Evolutionary conservation across 2,888 invertebrate genomes (phyloP).

Genomic region (Pseudococcus jackbeardsleyi): DNA sequence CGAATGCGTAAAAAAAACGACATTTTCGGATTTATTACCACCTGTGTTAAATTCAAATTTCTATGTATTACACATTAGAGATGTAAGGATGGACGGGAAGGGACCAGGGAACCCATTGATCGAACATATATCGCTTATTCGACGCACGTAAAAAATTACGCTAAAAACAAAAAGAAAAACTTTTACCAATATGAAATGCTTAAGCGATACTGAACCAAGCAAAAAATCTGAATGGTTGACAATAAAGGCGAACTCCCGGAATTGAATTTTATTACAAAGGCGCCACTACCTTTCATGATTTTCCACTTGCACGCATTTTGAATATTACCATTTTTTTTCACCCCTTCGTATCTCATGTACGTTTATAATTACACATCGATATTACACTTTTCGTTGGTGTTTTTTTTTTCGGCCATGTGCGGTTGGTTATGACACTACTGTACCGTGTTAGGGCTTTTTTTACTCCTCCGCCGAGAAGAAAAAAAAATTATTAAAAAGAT

Average conservation of each 20-base stretch:
- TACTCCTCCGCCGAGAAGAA: neutral
- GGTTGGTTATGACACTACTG: neutral
- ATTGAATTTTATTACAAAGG: conserved; percentile 62
- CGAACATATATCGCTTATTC: conserved; percentile 22
- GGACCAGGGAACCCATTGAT: neutral
- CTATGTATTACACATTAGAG: conserved; percentile 18
- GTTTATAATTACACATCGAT: conserved; percentile 59
- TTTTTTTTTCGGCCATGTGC: conserved; percentile 33
- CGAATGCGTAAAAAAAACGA: neutral
- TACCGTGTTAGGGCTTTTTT: neutral
- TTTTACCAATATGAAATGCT: conserved; percentile 55
- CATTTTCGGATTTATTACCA: conserved; percentile 45
- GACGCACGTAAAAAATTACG: conserved; percentile 51
- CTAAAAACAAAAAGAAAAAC: conserved; percentile 58
- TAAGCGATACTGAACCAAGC: conserved; percentile 58
- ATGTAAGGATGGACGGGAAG: too few relatives aligned
- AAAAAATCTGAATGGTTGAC: conserved; percentile 59
- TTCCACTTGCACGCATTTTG: conserved; percentile 62
- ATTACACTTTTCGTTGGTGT: conserved; percentile 15
- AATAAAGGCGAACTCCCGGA: conserved; percentile 61
- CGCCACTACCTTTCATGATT: conserved; percentile 59
- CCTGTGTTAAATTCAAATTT: conserved; percentile 35
- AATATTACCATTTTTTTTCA: conserved; percentile 41
- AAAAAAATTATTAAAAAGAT: conserved; percentile 37
- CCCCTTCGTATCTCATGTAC: neutral